Conservation (phyloP, 2,888 invertebrate genomes). For the Ophion obscuratus region DNA sequence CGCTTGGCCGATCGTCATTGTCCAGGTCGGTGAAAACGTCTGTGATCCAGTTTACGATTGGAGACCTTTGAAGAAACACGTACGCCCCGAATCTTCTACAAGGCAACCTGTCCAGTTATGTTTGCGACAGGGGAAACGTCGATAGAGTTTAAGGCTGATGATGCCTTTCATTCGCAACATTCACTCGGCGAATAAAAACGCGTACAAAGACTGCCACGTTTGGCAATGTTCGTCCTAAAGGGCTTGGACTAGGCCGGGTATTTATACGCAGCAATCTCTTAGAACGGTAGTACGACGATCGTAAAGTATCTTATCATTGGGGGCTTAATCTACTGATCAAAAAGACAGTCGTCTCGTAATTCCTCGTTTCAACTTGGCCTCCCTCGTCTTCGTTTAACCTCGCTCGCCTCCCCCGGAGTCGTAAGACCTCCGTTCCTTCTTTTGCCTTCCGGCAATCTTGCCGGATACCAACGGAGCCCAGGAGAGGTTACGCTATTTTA, state of each 20-base stretch:
- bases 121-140: no score
- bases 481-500: conserved; percentile 67
- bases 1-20: conserved; percentile 5
- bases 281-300: conserved; percentile 15
- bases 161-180: not conserved
- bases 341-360: conserved; percentile 35
- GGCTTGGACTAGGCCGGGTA: not conserved
- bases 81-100: no score
- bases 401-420: not conserved
- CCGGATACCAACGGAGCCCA: conserved; percentile 31
- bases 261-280: not conserved
- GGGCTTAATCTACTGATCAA: conserved; percentile 47
- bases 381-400: conserved; percentile 9
- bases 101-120: no score
- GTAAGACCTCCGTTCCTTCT: conserved; percentile 30
- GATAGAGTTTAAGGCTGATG: not conserved
- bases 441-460: conserved; percentile 36
- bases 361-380: conserved; percentile 37
- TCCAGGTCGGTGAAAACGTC: not conserved
- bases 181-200: not conserved
- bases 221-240: not conserved
- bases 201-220: not conserved
- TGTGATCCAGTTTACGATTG: no score
- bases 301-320: conserved; percentile 11
- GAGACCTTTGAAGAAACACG: no score